Evolutionary conservation across 1,140 invertebrate species (phyloP), one percentile per base, ranked within the genome.

Genomic region (Forficula auricularia): DNA sequence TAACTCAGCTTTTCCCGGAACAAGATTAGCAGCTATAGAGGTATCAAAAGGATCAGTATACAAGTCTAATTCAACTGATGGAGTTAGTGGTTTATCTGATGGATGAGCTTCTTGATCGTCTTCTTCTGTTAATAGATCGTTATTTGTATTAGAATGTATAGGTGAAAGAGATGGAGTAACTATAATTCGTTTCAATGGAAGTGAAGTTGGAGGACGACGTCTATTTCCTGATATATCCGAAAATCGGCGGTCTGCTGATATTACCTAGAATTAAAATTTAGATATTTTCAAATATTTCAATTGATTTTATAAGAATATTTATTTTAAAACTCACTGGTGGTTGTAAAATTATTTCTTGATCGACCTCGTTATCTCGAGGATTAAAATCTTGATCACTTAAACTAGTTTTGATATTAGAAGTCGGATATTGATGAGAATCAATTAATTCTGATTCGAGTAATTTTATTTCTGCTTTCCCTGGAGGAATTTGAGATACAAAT

Each of bases 31-130:
- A 10, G 80, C 78, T 51, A 78, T 77, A 2, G 80, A 84, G 0
- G 84, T 87, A 56, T 87, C 82, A 55, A 87, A 87, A 0, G 83
- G 82, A 63, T 87, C 82, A 58, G 40, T 72, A 65, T 14, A 66
- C 64, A 3, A 53, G 47, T 19, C 51, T 40, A 20, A 71, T 27
- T 45, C 49, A 14, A 50, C 48, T 19, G 48, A 42, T 7, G 57
- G 57, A 33, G 56, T 59, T 15, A 58, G 49, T 32, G 54, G 52
- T 45, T 58, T 56, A 8, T 50, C 43, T n/a, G 50, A 30, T 2
- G 48, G 36, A 20, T 34, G 31, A 14, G 38, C 43, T 36, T 38
- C 35, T 10, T 50, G 45, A 30, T 51, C 50, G 31, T 52, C 50
- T 42, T 51, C 49, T 34, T 47, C 51, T 19, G 47, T 39, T 7